Conservation (phyloP, 64 coral and sea anemone species). For the Trachythela sp. region DNA sequence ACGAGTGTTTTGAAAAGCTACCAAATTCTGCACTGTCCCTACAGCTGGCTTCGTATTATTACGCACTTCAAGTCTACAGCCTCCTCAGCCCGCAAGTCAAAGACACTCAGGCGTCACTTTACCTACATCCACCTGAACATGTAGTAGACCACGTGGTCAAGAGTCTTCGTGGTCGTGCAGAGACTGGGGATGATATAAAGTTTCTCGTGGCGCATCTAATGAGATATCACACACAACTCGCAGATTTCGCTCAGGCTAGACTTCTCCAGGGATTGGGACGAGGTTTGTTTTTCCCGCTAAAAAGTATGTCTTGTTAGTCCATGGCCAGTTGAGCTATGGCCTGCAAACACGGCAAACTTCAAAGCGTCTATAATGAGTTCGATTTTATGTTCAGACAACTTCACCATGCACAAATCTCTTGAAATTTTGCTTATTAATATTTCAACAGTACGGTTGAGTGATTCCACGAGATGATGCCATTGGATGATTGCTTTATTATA, state of each 20-base stretch:
- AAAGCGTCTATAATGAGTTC: background rate
- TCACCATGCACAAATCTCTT: too few species aligned
- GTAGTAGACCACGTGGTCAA: conserved; percentile 7
- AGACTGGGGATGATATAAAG: conserved; percentile 38
- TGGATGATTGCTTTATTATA: too few species aligned
- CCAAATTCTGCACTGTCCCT: conserved; percentile 63
- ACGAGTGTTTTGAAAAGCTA: conserved; percentile 62
- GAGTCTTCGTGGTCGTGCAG: background rate
- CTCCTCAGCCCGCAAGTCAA: conserved; percentile 27
- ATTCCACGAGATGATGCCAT: too few species aligned
- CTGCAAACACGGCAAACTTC: background rate
- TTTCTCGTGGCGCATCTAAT: conserved; percentile 30
- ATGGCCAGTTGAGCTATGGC: background rate
- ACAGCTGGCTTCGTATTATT: conserved; percentile 81
- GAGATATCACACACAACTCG: conserved; percentile 81
- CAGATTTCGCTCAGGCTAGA: conserved; percentile 83
- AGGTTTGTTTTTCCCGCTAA: conserved; percentile 30
- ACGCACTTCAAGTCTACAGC: conserved; percentile 70
- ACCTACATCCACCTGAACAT: conserved; percentile 44
- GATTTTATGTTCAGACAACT: too few species aligned
- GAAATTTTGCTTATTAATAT: too few species aligned
- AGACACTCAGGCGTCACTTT: conserved; percentile 16
- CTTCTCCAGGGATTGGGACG: conserved; percentile 80
- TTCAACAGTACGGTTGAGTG: too few species aligned
- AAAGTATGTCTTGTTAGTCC: background rate